Evolutionary conservation across 2,113 vertebrate species (phyloP), one percentile per base, ranked within the genome.

Genomic region (Etheostoma spectabile): DNA sequence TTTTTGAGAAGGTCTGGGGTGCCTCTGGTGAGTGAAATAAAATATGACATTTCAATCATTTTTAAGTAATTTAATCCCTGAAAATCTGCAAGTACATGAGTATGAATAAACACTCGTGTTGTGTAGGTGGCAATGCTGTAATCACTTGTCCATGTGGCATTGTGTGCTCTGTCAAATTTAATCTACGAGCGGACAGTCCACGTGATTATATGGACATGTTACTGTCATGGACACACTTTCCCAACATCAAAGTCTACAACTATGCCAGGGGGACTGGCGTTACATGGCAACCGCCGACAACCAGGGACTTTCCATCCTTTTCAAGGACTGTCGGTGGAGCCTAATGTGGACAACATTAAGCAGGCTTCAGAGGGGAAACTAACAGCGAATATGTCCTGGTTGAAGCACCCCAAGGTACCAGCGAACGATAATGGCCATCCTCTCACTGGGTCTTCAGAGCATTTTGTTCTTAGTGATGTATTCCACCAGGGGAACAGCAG

Each of bases 1-100:
- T 38, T 38, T 38, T 38, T 38, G 33, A 33, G 33, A 33, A 33
- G 3, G 33, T 33, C 33, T 70, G 51, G 67, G 67, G 48, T 35
- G 35, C 67, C 12, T 70, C 67, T 53, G 67, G 67, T 62, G 21
- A 35, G 33, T 42, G 8, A 62, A 62, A 16, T n/a, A n/a, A 62
- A 3, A n/a, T 21, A n/a, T 8, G 1, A 21, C 6, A 7, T 52
- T 21, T 24, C 46, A 49, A 19, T 3, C 35, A 16, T 21, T 30
- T 8, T 21, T 27, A 38, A 38, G 8, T 38, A 7, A 38, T 38
- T 38, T 38, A 38, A 38, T 8, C 8, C 35, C 35, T 8, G 35
- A 38, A 38, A 38, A 38, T 38, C 2, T 27, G 3, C 2, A 27
- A 27, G 33, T 35, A 33, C 33, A 33, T 6, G 7, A 38, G 8